These are phyloP conservation scores for Crotophaga sulcirostris DNA, from an alignment of 2,113 vertebrate species.

Conservation along the genomic window DNA sequence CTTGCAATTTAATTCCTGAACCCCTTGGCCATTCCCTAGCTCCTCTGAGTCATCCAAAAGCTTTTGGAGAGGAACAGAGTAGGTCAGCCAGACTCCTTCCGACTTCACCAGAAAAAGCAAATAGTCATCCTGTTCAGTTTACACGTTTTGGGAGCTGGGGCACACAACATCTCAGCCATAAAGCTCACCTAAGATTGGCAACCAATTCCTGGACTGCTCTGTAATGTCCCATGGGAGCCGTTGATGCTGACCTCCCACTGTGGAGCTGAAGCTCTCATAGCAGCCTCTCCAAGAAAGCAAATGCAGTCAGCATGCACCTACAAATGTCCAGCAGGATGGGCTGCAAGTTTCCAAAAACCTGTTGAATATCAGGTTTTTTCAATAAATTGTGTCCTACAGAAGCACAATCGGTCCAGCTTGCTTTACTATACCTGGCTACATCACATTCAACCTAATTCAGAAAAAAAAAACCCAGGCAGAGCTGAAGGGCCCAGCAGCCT, in stretches of 20 bases:
- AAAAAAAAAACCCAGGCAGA: neutral
- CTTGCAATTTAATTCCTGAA: neutral
- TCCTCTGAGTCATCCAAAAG: neutral
- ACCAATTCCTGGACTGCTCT: neutral
- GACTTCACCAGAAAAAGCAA: neutral
- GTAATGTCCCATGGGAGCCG: neutral
- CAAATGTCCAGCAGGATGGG: neutral
- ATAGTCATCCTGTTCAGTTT: neutral
- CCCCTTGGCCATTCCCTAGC: neutral
- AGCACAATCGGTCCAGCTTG: neutral
- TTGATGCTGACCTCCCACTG: neutral
- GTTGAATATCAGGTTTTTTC: neutral
- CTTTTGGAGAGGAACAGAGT: neutral
- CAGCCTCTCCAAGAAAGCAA: neutral
- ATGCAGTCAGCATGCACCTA: neutral
- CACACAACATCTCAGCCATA: neutral
- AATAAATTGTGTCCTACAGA: neutral
- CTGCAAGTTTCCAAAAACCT: neutral
- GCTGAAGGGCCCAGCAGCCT: neutral
- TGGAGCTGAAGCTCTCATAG: neutral
- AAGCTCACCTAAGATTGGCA: accelerated
- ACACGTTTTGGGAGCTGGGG: neutral
- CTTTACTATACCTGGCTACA: neutral
- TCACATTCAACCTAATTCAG: neutral
- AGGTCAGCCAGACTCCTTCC: neutral